These are phyloP conservation scores for Hippocampus comes DNA, from an alignment of 2,113 vertebrate genomes.

Conservation along the genomic window DNA sequence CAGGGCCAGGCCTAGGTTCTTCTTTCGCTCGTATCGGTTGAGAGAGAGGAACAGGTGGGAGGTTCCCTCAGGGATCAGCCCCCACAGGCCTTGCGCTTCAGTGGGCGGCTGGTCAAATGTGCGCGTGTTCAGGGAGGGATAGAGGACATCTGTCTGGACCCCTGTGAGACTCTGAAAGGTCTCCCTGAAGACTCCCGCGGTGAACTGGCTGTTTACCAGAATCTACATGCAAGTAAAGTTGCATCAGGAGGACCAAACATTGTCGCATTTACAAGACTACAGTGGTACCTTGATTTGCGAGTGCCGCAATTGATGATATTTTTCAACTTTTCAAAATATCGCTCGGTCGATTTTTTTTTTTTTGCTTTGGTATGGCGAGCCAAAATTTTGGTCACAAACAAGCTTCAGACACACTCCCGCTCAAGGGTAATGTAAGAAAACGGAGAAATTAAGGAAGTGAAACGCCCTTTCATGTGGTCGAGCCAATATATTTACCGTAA, in stretches of 20 bases:
- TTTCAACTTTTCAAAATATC: background rate
- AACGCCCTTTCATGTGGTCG: no score
- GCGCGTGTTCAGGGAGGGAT: conserved; percentile 85
- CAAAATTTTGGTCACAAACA: no score
- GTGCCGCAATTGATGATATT: background rate
- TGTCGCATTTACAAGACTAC: background rate
- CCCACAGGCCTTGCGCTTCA: conserved; percentile 65
- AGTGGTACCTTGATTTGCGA: background rate
- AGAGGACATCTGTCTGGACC: conserved; percentile 83
- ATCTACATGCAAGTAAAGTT: conserved; percentile 64
- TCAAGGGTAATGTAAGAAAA: no score
- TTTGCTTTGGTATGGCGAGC: background rate
- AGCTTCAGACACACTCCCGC: no score
- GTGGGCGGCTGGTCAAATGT: conserved; percentile 74
- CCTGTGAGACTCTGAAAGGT: conserved; percentile 82
- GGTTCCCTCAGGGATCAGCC: conserved; percentile 76
- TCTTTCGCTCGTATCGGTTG: conserved; percentile 96
- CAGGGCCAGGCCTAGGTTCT: conserved; percentile 84
- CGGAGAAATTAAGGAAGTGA: no score
- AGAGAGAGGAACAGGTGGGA: conserved; percentile 88
- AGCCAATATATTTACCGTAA: no score
- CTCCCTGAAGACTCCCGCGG: conserved; percentile 83
- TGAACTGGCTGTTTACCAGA: conserved; percentile 92
- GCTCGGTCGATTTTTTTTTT: no score
- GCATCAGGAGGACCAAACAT: conserved; percentile 22